Conservation (phyloP, 2,113 vertebrate genomes). For the Trachemys scripta region DNA sequence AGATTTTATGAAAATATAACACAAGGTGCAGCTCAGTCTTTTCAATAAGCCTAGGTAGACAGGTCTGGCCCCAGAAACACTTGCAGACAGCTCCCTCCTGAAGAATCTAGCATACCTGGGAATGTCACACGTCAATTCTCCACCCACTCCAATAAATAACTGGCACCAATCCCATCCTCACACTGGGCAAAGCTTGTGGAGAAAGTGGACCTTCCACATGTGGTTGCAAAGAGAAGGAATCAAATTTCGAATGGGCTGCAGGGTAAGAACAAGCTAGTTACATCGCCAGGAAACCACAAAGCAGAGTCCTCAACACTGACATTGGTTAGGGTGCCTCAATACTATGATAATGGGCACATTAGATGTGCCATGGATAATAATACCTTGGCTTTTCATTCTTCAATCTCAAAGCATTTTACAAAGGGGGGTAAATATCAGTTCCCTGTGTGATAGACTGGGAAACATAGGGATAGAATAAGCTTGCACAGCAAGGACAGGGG, state of each 20-base stretch:
- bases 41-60: background rate
- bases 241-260: background rate
- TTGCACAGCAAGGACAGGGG: too few species aligned
- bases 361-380: background rate
- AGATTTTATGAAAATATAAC: background rate
- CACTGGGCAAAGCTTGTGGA: background rate
- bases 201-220: background rate
- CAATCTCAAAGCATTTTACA: background rate
- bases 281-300: background rate
- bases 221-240: accelerated
- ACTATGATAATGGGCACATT: background rate
- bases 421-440: background rate
- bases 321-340: too few species aligned
- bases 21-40: background rate
- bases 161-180: background rate
- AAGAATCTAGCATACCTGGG: background rate
- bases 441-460: background rate
- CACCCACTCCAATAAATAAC: background rate
- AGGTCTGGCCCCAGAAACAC: accelerated
- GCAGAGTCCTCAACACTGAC: too few species aligned
- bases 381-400: background rate
- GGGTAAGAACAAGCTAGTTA: background rate
- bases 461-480: background rate
- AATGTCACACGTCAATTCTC: accelerated
- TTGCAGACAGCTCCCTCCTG: background rate